Evolutionary conservation across 1,140 invertebrate genomes (phyloP), one percentile per base, ranked within the genome.

Genomic region (Belonocnema kinseyi): DNA sequence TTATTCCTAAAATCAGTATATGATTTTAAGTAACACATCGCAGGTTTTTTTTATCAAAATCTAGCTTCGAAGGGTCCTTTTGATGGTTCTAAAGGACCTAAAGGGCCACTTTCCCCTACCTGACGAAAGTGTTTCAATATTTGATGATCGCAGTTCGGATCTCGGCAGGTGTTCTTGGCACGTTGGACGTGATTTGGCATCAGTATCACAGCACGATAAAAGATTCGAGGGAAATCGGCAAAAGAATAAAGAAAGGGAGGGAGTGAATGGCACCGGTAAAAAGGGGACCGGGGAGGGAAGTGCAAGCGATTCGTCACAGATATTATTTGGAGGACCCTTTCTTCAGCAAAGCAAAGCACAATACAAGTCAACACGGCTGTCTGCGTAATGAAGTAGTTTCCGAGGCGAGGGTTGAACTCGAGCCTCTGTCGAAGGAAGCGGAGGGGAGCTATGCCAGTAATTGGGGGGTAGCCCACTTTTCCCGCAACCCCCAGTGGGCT

Each of bases 311-410:
- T 91, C 90, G 91, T 90, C 90, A 90, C 89, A 90, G 91, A 91
- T 92, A 91, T 92, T 91, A 91, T 91, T 91, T 87, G 85, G 84
- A 87, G 87, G 85, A 88, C 83, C 84, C 84, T 83, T 83, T 81
- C 82, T 83, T 86, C 77, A 86, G 74, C 72, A 71, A 51, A 73
- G 85, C 80, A 92, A 51, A 73, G 85, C 80, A 92, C 89, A 92
- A 92, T 92, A 92, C 90, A 91, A 92, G 91, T 92, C 91, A 92
- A 92, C 89, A 91, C 91, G 91, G 90, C 86, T 92, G 90, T 91
- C 90, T 89, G 90, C 89, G 90, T 91, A 92, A 92, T 91, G 90
- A 91, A 92, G 91, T 92, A 91, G 89, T 91, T 91, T 88, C 84
- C 81, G 80, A 82, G 87, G 89, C 81, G 80, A 82, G 87, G 89